Evolutionary conservation across 2,888 invertebrate genomes (phyloP), one percentile per base, ranked within the genome.

Genomic region (Cryptocephalus moraei): DNA sequence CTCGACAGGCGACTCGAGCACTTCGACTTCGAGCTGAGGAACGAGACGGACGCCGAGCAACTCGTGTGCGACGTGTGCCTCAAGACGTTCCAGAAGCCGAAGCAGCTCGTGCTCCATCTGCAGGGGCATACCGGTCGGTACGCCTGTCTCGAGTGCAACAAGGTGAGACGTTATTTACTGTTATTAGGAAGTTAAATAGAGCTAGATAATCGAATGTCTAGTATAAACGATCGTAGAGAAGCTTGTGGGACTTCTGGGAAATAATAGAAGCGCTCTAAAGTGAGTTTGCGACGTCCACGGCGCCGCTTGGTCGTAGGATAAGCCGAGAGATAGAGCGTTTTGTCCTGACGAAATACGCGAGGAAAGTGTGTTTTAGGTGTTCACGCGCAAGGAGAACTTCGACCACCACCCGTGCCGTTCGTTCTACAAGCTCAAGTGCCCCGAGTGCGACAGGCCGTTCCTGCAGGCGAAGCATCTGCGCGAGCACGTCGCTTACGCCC

Each of bases 101-200:
- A 49, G 43, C 49, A 53, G 13, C 49, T 68, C 6, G 49, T 64
- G 22, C 47, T 54, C n/a, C 79, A 79, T 60, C 66, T 77, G 54
- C 68, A 69, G 31, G 69, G 70, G 46, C 78, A 79, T 56, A 72
- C 73, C 4, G 75, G 73, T 1, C 71, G 72, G 49, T 73, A 71
- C 56, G 67, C 69, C 39, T 78, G 78, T 57, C 50, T 59, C 8
- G 53, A 64, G 13, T 75, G 74, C 51, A 58, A 67, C 46, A 67
- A 66, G 53, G 72, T 74, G 47, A 67, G 72, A n/a, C n/a, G n/a
- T n/a, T n/a, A n/a, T n/a, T n/a, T n/a, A n/a, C n/a, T n/a, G n/a
- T n/a, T n/a, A n/a, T n/a, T n/a, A n/a, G n/a, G n/a, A n/a, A n/a
- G n/a, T n/a, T n/a, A n/a, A n/a, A n/a, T n/a, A n/a, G n/a, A n/a